Percentiles rank a stretch among this genome's conserved stretches.
These are phyloP conservation scores for Leptopilina boulardi DNA, from an alignment of 1,140 invertebrate genomes.

Conservation along the genomic window DNA sequence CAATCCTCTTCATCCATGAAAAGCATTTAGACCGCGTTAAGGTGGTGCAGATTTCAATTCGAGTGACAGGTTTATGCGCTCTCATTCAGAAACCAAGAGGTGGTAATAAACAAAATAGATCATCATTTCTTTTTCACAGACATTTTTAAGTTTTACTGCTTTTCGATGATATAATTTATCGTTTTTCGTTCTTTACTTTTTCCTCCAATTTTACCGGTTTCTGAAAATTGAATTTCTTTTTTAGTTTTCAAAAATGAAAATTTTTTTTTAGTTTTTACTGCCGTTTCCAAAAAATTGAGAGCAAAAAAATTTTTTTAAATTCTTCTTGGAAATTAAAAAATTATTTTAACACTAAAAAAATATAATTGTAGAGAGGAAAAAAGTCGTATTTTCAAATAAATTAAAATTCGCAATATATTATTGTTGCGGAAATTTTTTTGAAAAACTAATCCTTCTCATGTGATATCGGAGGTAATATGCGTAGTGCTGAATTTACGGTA, in stretches of 20 bases:
- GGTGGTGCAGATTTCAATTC: constrained; percentile 20
- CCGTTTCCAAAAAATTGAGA: no score
- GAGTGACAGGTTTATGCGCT: neutral
- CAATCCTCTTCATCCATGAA: neutral
- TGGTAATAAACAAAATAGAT: constrained; percentile 8
- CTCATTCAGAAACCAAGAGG: neutral
- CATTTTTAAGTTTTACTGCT: constrained; percentile 4
- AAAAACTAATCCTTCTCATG: constrained; percentile 1
- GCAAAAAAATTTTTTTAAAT: no score
- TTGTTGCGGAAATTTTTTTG: neutral
- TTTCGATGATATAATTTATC: neutral
- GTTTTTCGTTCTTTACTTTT: no score
- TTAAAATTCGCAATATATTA: no score
- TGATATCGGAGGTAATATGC: neutral
- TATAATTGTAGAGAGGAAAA: no score
- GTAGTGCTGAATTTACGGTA: constrained; percentile 21
- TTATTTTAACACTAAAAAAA: no score
- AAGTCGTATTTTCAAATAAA: no score
- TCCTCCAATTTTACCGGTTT: no score
- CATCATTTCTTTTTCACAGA: neutral
- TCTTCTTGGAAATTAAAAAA: no score
- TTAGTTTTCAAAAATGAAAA: no score
- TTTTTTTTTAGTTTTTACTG: no score
- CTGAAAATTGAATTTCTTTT: no score
- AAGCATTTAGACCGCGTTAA: neutral